Conservation (phyloP, 2,888 invertebrate genomes). For the Limnephilus marmoratus region DNA sequence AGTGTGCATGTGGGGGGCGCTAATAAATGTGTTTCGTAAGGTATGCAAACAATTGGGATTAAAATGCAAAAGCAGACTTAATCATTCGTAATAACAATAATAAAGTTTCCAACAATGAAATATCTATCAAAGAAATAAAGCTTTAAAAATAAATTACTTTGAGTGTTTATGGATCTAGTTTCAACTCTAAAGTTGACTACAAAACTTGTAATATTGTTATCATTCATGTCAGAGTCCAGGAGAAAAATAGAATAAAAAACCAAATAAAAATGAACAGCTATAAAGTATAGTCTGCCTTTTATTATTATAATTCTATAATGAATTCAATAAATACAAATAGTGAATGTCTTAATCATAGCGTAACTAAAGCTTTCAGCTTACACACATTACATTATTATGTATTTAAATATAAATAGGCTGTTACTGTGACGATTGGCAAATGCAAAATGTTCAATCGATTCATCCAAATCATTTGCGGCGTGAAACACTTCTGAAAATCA, state of each 20-base stretch:
- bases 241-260: slow-evolving; percentile 53
- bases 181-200: neutral
- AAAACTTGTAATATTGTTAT: neutral
- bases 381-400: slow-evolving; percentile 10
- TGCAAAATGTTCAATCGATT: slow-evolving; percentile 20
- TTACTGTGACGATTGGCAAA: slow-evolving; percentile 24
- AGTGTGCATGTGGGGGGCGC: too few relatives aligned
- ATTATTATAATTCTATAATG: slow-evolving; percentile 45
- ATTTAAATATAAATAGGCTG: slow-evolving; percentile 21
- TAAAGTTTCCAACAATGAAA: neutral
- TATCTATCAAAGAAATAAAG: neutral
- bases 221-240: neutral
- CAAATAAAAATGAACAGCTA: slow-evolving; percentile 62
- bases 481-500: neutral
- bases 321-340: slow-evolving; percentile 54
- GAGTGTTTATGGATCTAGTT: neutral
- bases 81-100: neutral
- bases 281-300: slow-evolving; percentile 64
- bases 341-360: slow-evolving; percentile 49
- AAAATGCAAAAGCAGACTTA: neutral
- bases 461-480: neutral
- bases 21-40: neutral
- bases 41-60: neutral
- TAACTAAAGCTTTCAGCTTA: slow-evolving; percentile 57
- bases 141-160: neutral